Base-by-base conservation (phyloP, 53 echinoderm and acorn worm genomes). In the Echinometra lucunter region DNA sequence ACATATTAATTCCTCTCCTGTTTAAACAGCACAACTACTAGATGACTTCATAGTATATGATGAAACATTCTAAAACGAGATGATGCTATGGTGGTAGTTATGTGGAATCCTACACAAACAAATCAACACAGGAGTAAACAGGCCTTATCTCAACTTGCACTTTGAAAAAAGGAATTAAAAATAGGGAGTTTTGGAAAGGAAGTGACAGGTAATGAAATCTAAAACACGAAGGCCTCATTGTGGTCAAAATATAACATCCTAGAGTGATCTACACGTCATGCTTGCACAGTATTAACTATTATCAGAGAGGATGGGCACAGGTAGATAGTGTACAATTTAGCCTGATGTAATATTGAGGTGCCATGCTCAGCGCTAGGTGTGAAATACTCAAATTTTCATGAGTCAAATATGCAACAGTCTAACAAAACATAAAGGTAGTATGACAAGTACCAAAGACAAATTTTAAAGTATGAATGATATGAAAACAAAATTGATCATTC, bases 131-230 rank as follows among this genome's bases (percentile, higher is more conserved):
- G 45, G 13, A 34, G 28, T 35, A 89, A 89, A 57, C 89, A 60
- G 21, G 57, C 19, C 49, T 49, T 89, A 89, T 89, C 89, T 89
- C 57, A 58, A 37, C 28, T 2, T 89, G 37, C 37, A 89, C 89
- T 58, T 38, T 89, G 40, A 23, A 37, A n/a, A n/a, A 25, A 63
- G 58, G 89, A 60, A 89, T 57, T 58, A 89, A 60, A 89, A 89
- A 45, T 58, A 58, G 89, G 60, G 37, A 60, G 89, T 89, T 89
- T 89, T 58, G 89, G 37, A 89, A 89, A 60, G 89, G 89, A 89
- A 89, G 37, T 89, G 89, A 89, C 89, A 32, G 42, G 88, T 89
- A 60, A 37, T 37, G 35, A 49, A 85, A n/a, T 85, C 85, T 30
- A n/a, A 47, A 49, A 85, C 49, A 49, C 12, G 9, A 10, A 47